These are phyloP conservation scores for Ormyrus thymus DNA, from an alignment of 2,888 invertebrate genomes.

Conservation along the genomic window DNA sequence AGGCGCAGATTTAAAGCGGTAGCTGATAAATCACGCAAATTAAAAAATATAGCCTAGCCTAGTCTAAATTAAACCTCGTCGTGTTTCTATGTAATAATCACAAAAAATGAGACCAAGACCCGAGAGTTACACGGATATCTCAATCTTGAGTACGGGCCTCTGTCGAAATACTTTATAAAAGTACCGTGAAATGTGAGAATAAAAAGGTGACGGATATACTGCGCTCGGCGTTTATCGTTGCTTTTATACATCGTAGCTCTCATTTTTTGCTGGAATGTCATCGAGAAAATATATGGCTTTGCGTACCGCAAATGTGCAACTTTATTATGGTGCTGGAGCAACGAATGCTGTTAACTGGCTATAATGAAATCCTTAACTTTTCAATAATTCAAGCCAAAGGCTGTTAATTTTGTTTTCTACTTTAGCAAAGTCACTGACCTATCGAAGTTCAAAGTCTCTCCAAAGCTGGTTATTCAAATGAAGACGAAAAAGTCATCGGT, in stretches of 20 bases:
- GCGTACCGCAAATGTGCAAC: background rate
- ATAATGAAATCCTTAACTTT: conserved; percentile 18
- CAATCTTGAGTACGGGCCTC: conserved; percentile 64
- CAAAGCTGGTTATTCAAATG: conserved; percentile 4
- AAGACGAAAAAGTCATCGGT: background rate
- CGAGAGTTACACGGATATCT: conserved; percentile 63
- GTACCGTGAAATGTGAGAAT: conserved; percentile 53
- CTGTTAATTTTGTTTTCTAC: too few species aligned
- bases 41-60: conserved; percentile 67
- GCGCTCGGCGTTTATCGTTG: conserved; percentile 18
- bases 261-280: conserved; percentile 15
- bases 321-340: conserved; percentile 21
- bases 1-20: conserved; percentile 39
- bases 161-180: conserved; percentile 63
- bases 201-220: conserved; percentile 32
- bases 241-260: conserved; percentile 14
- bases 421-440: too few species aligned
- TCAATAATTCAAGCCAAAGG: background rate
- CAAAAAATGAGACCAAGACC: conserved; percentile 73
- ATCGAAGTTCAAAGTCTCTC: background rate
- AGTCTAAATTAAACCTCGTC: conserved; percentile 66
- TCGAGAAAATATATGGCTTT: conserved; percentile 29
- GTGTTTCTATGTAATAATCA: conserved; percentile 72
- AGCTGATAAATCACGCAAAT: conserved; percentile 59
- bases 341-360: background rate